Conservation (phyloP, 2,113 vertebrate species). For the Corvus hawaiiensis region DNA sequence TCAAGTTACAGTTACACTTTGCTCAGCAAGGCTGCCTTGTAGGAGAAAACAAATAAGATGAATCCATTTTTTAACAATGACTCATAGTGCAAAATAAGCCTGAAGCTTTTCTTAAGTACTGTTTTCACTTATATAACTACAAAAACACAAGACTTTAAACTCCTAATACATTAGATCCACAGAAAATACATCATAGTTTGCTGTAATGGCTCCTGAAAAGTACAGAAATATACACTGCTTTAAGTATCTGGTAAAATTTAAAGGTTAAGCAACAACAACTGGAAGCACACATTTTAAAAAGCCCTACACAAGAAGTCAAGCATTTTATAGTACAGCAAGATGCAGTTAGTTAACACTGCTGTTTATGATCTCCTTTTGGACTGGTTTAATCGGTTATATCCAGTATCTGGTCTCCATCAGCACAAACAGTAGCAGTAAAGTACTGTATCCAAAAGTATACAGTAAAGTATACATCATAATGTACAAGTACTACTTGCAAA, state of each 20-base stretch:
- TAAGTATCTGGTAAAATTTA: background rate
- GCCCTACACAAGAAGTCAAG: background rate
- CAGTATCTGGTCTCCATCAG: background rate
- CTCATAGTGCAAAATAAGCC: slow-evolving; percentile 16
- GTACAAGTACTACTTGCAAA: background rate
- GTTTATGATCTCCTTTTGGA: background rate
- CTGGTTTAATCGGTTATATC: background rate
- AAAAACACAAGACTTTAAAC: background rate
- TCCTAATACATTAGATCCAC: background rate
- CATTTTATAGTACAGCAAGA: background rate
- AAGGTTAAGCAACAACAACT: background rate
- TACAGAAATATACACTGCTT: background rate
- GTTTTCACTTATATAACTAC: slow-evolving; percentile 7
- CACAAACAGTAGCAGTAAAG: background rate
- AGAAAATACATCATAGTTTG: background rate
- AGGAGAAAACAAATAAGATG: slow-evolving; percentile 40
- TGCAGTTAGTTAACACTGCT: background rate
- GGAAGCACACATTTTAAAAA: background rate
- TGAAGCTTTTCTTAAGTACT: slow-evolving; percentile 27
- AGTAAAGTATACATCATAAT: background rate
- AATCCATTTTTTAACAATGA: slow-evolving; percentile 45
- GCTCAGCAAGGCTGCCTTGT: background rate
- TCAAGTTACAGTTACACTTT: background rate
- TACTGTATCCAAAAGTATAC: too few species aligned
- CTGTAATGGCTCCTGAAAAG: background rate